Evolutionary conservation across 30 jellyfish, hydroid and myxozoan genomes (phyloP).

Genomic region (Phacellophora camtschatica): DNA sequence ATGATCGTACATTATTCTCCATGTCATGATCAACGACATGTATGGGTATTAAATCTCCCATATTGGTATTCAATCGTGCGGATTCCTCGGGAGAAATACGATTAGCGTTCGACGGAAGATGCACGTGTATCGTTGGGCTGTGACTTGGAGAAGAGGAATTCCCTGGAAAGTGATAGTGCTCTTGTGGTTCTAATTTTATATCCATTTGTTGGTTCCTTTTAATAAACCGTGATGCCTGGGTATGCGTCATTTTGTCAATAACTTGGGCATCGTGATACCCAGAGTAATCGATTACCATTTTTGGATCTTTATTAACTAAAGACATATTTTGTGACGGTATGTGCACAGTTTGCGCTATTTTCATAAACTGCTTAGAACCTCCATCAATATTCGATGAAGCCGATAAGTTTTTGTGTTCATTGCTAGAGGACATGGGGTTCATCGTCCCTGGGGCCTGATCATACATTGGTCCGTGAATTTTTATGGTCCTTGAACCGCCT

Average conservation of each 20-base stretch:
- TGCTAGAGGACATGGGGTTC: conserved; percentile 40
- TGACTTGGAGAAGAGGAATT: conserved; percentile 12
- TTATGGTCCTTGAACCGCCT: conserved; percentile 30
- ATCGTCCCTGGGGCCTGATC: conserved; percentile 67
- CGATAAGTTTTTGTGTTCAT: not conserved
- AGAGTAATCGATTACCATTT: not conserved
- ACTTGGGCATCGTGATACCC: conserved; percentile 12
- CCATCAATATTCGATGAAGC: not conserved
- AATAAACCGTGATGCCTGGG: conserved; percentile 13
- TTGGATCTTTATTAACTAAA: not conserved
- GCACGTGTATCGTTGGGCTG: conserved; percentile 44
- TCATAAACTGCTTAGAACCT: not conserved
- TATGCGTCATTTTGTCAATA: conserved; percentile 1
- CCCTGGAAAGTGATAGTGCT: conserved; percentile 15
- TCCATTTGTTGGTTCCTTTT: conserved; percentile 22
- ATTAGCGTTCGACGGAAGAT: conserved; percentile 22
- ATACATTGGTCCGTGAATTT: conserved; percentile 66
- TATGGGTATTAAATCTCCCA: not conserved
- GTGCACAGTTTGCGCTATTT: conserved; percentile 27
- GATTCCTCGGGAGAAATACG: not conserved
- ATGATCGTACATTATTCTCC: not conserved
- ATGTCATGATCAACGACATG: conserved; percentile 12
- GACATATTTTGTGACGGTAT: conserved; percentile 15
- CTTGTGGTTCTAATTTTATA: conserved; percentile 48
- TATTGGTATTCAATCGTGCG: not conserved